Percentiles rank a stretch among this genome's conserved stretches.
These are phyloP conservation scores for Epinotia demarniana DNA, from an alignment of 2,888 invertebrate species.

Conservation along the genomic window DNA sequence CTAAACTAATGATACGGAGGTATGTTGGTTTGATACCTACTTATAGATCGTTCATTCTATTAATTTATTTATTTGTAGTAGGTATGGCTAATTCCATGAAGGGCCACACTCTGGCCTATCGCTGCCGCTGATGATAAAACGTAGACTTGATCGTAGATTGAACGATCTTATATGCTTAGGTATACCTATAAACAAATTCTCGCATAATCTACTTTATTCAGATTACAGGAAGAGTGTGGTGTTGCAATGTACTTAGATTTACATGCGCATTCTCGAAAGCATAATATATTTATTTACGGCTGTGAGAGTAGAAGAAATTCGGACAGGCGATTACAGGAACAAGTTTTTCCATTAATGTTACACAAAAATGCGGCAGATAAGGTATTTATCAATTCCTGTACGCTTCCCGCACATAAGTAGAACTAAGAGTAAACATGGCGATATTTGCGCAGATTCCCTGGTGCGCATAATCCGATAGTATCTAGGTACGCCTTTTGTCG, in stretches of 20 bases:
- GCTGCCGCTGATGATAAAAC: background rate
- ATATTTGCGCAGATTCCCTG: too few species aligned
- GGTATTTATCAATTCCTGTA: constrained; percentile 74
- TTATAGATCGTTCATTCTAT: background rate
- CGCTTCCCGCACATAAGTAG: too few species aligned
- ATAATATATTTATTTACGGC: constrained; percentile 98
- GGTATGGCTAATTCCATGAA: background rate
- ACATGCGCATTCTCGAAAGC: constrained; percentile 97
- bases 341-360: constrained; percentile 97
- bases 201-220: constrained; percentile 59
- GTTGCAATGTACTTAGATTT: constrained; percentile 96
- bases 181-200: background rate
- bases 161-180: background rate
- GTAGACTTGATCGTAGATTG: background rate
- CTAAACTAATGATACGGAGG: constrained; percentile 94
- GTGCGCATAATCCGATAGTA: too few species aligned
- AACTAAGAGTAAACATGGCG: too few species aligned
- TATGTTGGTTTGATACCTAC: constrained; percentile 53
- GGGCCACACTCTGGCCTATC: background rate
- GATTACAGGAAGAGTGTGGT: constrained; percentile 95
- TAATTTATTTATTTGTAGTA: too few species aligned
- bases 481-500: too few species aligned
- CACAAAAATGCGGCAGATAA: constrained; percentile 96
- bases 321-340: constrained; percentile 93
- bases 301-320: constrained; percentile 94